phyloP scores from a whole-genome alignment of 2,797 vertebrate species.

The Sebastes dallii region DNA sequence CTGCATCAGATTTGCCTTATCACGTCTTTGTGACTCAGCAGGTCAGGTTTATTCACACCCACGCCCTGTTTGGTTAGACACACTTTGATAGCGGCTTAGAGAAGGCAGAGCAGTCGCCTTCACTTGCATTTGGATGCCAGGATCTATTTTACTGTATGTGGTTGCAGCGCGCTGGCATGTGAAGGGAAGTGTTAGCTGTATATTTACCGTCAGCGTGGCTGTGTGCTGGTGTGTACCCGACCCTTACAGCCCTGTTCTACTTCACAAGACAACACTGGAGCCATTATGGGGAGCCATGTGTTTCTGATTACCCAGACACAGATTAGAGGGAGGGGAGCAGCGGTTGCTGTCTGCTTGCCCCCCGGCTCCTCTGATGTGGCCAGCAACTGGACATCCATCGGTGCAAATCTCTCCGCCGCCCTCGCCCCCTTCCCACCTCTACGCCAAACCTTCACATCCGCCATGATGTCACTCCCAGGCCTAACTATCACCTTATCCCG shows the following conservation, averaged over 20 bases:
- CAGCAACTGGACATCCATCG: slow-evolving; percentile 68
- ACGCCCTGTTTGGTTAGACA: not conserved
- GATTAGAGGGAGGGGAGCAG: slow-evolving; percentile 78
- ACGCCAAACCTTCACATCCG: slow-evolving; percentile 35
- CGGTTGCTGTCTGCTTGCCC: slow-evolving; percentile 69
- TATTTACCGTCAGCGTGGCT: slow-evolving; percentile 13
- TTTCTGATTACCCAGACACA: slow-evolving; percentile 81
- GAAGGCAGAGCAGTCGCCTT: not conserved
- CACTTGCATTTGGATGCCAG: not conserved
- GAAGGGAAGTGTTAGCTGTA: slow-evolving; percentile 31
- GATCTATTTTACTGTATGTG: not conserved
- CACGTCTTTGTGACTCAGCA: not conserved
- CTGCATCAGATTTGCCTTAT: slow-evolving; percentile 24
- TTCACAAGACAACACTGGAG: slow-evolving; percentile 69
- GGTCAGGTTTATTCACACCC: slow-evolving; percentile 35
- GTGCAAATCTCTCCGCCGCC: slow-evolving; percentile 36
- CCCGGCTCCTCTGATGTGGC: slow-evolving; percentile 71
- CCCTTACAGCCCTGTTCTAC: slow-evolving; percentile 57
- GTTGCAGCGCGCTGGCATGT: not conserved
- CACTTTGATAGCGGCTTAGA: not conserved
- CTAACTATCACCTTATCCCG: not conserved
- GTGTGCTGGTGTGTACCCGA: slow-evolving; percentile 41
- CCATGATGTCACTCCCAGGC: slow-evolving; percentile 32
- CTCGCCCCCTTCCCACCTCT: slow-evolving; percentile 33
- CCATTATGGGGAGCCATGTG: slow-evolving; percentile 80